Conservation (phyloP, 2,888 invertebrate genomes). For the Orchesellides sinensis region DNA sequence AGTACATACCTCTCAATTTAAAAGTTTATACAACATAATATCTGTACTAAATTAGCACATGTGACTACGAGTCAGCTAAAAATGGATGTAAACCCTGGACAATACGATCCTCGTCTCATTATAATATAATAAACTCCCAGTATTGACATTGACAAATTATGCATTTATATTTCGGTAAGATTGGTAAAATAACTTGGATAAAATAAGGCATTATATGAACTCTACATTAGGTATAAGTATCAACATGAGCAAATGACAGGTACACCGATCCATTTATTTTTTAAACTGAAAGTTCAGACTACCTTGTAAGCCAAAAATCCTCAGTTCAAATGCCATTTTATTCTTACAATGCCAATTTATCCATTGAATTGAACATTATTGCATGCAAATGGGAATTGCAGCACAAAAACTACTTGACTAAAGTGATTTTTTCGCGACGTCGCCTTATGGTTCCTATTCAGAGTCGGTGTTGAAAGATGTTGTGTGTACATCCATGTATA, state of each 20-base stretch:
- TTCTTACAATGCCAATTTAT: slow-evolving; percentile 41
- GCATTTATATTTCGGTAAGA: not conserved
- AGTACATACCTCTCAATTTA: no score
- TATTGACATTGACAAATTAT: not conserved
- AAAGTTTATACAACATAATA: no score
- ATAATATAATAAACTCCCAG: no score
- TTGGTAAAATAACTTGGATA: not conserved
- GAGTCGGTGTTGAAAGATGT: slow-evolving; percentile 1
- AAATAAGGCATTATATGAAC: no score
- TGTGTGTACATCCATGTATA: no score
- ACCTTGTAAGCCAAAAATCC: not conserved
- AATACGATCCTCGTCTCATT: no score
- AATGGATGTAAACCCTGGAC: no score
- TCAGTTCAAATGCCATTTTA: slow-evolving; percentile 6
- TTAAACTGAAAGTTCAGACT: not conserved
- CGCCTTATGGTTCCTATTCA: slow-evolving; percentile 44
- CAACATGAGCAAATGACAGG: no score
- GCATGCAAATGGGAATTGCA: slow-evolving; percentile 24
- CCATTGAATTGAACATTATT: slow-evolving; percentile 43
- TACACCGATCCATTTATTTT: no score
- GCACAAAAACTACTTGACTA: not conserved
- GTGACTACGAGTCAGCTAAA: no score
- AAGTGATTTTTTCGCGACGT: slow-evolving; percentile 53
- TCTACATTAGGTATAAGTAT: no score
- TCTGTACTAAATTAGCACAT: no score